Base-by-base conservation (phyloP, 2,888 invertebrate genomes). In the Atrina japonica region DNA sequence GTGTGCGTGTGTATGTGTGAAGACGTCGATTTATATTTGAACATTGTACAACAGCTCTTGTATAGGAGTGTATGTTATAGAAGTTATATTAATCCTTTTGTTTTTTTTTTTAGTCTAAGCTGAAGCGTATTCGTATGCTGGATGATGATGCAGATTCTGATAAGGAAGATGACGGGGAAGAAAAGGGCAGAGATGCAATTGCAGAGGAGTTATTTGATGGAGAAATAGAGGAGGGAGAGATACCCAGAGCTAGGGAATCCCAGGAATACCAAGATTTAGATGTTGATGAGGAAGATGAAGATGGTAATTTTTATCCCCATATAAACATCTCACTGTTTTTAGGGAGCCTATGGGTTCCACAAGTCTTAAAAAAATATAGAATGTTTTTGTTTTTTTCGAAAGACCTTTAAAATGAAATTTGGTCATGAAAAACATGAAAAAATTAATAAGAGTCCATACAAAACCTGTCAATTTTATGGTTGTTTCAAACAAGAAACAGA, bases 231-330 rank as follows among this genome's bases (percentile, higher is more conserved):
- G 87, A 82, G 16, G 81, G 80, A 23, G 86, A 80, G 18, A 80
- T 9, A 63, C 77, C 45, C 18, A 75, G 78, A 2, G 65, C 71
- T 3, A 71, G 79, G 61, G 82, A 81, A 40, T 73, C 71, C n/a
- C 40, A 49, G 2, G 78, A 82, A 91, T 96, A 96, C 88, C 83
- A 84, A 16, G 82, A 85, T 60, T 96, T 97, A 83, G 95, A 96
- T 86, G 95, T 95, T 55, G 94, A 94, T 72, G 94, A 87, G 45
- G 88, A 88, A 25, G 86, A 86, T 53, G 88, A 88, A 77, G 85
- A 85, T 72, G 81, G 78, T 86, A 16, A 27, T 9, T 29, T n/a
- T 11, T 16, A 11, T 53, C 7, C 29, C n/a, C 11, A 29, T 23
- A 18, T 3, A 9, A 25, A 25, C 18, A 18, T 43, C 18, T 43